Evolutionary conservation across 1,140 invertebrate species (phyloP).

Genomic region (Helicoverpa zea): DNA sequence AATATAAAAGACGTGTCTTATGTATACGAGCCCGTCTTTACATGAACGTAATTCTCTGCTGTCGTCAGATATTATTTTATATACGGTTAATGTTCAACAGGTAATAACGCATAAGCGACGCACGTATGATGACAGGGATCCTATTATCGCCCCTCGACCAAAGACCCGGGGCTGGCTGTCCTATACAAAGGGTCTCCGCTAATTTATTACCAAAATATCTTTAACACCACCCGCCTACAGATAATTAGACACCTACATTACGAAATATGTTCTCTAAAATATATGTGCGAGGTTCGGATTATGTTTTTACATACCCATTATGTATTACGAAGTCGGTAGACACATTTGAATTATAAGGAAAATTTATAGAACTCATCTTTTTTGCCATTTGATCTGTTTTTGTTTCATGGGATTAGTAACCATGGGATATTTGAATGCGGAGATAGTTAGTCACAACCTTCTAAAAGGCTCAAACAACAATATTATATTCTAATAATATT

Average conservation of each 20-base stretch:
- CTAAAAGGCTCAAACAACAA: too few species aligned
- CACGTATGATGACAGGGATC: conserved; percentile 60
- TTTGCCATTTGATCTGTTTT: too few species aligned
- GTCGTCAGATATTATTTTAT: conserved; percentile 28
- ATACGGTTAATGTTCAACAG: conserved; percentile 53
- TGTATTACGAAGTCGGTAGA: background rate
- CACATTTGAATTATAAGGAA: background rate
- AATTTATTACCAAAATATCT: conserved; percentile 63
- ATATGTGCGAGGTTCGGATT: conserved; percentile 37
- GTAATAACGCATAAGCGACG: conserved; percentile 56
- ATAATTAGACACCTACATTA: conserved; percentile 57
- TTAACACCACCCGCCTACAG: conserved; percentile 50
- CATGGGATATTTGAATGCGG: too few species aligned
- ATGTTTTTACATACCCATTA: conserved; percentile 12
- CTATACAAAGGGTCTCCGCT: conserved; percentile 56
- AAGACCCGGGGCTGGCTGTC: conserved; percentile 58
- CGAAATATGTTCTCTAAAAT: conserved; percentile 39
- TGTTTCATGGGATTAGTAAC: too few species aligned
- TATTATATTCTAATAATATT: too few species aligned
- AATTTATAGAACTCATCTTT: background rate
- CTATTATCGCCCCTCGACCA: conserved; percentile 59
- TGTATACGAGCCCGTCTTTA: background rate
- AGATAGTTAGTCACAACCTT: too few species aligned
- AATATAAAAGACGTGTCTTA: background rate
- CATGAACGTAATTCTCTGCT: background rate